Percentiles rank a stretch among this genome's conserved stretches.
phyloP scores from a whole-genome alignment of 1,140 invertebrate genomes.

The Zaprionus inermis region DNA sequence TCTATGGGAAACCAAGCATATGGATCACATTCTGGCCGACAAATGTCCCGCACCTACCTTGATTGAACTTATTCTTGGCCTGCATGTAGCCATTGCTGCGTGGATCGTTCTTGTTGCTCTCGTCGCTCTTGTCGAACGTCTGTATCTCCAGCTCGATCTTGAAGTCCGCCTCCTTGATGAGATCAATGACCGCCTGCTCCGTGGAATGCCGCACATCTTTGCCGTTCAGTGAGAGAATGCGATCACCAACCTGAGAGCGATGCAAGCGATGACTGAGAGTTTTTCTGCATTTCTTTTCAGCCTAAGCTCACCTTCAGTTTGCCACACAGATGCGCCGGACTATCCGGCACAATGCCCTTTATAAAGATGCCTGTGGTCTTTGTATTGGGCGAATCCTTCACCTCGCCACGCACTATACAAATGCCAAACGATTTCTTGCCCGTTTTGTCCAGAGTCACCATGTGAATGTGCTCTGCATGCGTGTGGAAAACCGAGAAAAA shows the following conservation, averaged over 20 bases:
- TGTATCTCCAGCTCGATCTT: conserved; percentile 97
- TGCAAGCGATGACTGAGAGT: conserved; percentile 54
- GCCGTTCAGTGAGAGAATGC: conserved; percentile 96
- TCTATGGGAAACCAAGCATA: conserved; percentile 1
- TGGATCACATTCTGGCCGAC: not conserved
- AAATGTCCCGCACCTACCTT: conserved; percentile 27
- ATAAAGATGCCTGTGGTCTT: conserved; percentile 97
- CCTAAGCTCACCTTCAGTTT: conserved; percentile 90
- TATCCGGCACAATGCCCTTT: conserved; percentile 97
- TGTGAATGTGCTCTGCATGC: conserved; percentile 71
- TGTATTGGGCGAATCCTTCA: conserved; percentile 84
- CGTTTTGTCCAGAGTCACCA: conserved; percentile 79
- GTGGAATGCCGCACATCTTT: conserved; percentile 94
- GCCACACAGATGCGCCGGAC: conserved; percentile 96
- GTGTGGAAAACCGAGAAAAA: too few relatives aligned
- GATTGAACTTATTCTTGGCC: conserved; percentile 74
- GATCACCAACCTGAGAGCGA: conserved; percentile 91
- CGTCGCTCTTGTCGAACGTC: conserved; percentile 87
- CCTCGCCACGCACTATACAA: conserved; percentile 98
- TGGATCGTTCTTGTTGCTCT: conserved; percentile 55
- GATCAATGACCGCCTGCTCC: conserved; percentile 97
- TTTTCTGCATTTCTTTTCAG: not conserved
- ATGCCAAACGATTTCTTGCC: conserved; percentile 90
- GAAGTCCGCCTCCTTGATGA: conserved; percentile 95
- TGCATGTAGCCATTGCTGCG: conserved; percentile 76